These are phyloP conservation scores for Autographa gamma DNA, from an alignment of 2,888 invertebrate genomes.

Conservation along the genomic window DNA sequence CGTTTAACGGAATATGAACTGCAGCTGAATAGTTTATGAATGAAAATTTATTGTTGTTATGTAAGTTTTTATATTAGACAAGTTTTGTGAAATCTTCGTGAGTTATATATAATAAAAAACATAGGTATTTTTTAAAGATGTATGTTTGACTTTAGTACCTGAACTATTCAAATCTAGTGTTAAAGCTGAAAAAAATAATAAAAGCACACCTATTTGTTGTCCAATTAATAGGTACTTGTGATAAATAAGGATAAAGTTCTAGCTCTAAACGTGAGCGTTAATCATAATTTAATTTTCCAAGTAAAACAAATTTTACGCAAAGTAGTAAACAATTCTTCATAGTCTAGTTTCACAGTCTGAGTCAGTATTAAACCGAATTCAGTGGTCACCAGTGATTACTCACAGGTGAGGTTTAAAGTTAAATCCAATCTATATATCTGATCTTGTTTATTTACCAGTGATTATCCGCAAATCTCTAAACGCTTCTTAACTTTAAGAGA, in stretches of 20 bases:
- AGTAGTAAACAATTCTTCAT: not conserved
- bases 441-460: conserved; percentile 38
- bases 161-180: no score
- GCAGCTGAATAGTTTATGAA: conserved; percentile 72
- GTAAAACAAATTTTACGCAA: not conserved
- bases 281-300: not conserved
- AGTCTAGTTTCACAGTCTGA: conserved; percentile 42
- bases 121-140: not conserved
- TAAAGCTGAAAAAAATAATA: no score
- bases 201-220: no score
- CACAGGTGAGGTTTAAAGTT: conserved; percentile 48
- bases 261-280: not conserved
- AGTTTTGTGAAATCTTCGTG: not conserved
- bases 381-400: conserved; percentile 51
- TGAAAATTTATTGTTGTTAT: conserved; percentile 69
- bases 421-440: conserved; percentile 31
- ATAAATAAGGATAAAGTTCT: not conserved
- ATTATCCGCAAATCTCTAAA: no score
- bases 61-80: conserved; percentile 54
- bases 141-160: not conserved
- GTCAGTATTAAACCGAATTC: conserved; percentile 44
- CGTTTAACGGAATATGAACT: conserved; percentile 65
- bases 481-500: no score
- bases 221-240: no score
- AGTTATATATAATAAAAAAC: no score